These are phyloP conservation scores for Clarias fuscus DNA, from an alignment of 2,797 vertebrate genomes.

Conservation along the genomic window DNA sequence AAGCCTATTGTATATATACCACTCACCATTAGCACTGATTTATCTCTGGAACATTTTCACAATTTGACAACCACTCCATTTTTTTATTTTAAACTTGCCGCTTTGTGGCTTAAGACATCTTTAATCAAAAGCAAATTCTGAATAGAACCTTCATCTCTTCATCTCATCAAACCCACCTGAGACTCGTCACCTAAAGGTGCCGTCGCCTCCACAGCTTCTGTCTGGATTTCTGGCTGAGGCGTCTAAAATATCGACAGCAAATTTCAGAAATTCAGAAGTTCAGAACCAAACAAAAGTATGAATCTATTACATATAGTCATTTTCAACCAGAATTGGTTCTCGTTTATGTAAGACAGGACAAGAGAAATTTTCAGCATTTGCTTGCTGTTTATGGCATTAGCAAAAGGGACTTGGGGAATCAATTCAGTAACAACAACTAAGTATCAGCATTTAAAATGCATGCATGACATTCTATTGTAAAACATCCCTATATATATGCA, in stretches of 20 bases:
- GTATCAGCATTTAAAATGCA: neutral
- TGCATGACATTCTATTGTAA: neutral
- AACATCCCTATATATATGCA: neutral
- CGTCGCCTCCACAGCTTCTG: slow-evolving; percentile 15
- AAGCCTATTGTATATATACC: neutral
- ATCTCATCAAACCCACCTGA: slow-evolving; percentile 27
- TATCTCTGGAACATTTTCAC: neutral
- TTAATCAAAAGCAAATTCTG: neutral
- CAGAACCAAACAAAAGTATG: neutral
- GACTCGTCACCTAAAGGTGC: neutral
- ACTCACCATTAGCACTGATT: neutral
- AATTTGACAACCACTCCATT: too few relatives aligned
- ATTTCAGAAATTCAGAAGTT: neutral
- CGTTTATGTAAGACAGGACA: too few relatives aligned
- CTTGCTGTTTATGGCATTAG: neutral
- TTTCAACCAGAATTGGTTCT: too few relatives aligned
- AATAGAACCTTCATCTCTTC: too few relatives aligned
- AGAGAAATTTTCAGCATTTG: too few relatives aligned
- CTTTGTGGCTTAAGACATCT: too few relatives aligned
- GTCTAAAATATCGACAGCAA: slow-evolving; percentile 13
- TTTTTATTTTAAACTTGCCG: neutral
- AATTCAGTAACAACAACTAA: neutral
- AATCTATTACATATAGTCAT: too few relatives aligned
- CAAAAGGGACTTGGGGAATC: neutral
- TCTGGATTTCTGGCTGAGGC: slow-evolving; percentile 17